These are phyloP conservation scores for Pterocles orientalis DNA, from an alignment of 2,113 vertebrate genomes.

Conservation along the genomic window DNA sequence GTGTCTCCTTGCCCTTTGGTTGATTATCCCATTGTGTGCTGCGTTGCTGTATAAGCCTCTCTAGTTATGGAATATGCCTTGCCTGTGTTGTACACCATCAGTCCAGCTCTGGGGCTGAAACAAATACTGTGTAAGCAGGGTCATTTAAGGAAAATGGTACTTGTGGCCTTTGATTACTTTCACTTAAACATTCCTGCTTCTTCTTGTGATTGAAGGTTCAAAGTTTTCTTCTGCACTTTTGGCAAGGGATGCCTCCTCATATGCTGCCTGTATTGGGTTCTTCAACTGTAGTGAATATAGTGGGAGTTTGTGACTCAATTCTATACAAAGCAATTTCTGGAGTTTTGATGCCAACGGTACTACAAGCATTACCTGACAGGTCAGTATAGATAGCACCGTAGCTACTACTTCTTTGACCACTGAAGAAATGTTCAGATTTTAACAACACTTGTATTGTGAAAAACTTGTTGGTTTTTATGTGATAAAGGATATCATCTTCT, in stretches of 20 bases:
- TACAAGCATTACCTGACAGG: constrained; percentile 98
- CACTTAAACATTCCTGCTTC: background rate
- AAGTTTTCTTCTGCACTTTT: constrained; percentile 99
- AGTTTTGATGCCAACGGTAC: constrained; percentile 97
- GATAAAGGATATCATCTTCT: background rate
- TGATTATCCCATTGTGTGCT: background rate
- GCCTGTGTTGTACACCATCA: background rate
- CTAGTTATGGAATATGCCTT: background rate
- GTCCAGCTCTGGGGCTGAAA: background rate
- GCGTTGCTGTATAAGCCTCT: fast-evolving
- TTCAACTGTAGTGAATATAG: constrained; percentile 95
- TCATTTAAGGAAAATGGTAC: background rate
- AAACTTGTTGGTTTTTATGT: background rate
- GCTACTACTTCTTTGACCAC: no score
- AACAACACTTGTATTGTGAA: background rate
- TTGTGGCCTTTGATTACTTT: background rate
- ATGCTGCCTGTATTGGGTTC: constrained; percentile 97
- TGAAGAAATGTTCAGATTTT: background rate
- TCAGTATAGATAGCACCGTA: constrained; percentile 54
- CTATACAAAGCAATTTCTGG: constrained; percentile 99
- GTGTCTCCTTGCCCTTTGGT: background rate
- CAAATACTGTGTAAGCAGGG: background rate
- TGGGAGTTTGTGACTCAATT: constrained; percentile 98
- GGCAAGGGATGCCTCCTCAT: constrained; percentile 99
- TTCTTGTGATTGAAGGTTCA: constrained; percentile 84